These are phyloP conservation scores for Epinephelus fuscoguttatus DNA, from an alignment of 2,113 vertebrate species.

Conservation along the genomic window DNA sequence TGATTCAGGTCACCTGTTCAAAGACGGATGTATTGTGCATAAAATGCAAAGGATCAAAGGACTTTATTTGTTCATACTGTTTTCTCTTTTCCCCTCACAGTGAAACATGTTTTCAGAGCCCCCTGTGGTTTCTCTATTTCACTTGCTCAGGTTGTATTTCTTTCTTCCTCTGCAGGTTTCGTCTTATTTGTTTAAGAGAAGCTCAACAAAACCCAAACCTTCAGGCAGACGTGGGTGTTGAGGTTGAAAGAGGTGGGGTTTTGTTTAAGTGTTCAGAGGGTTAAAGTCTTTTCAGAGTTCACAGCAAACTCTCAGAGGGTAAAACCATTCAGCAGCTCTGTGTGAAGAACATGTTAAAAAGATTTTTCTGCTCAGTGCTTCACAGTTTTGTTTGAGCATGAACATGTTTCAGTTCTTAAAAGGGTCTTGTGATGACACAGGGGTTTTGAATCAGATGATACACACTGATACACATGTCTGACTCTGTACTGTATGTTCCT, in stretches of 20 bases:
- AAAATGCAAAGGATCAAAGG: background rate
- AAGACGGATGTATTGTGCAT: background rate
- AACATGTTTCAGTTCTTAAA: background rate
- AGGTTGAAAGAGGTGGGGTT: conserved; percentile 19
- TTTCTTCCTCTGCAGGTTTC: background rate
- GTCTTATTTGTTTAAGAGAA: background rate
- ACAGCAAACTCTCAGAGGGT: background rate
- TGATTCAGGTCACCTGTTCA: background rate
- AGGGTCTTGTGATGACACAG: background rate
- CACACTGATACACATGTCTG: background rate
- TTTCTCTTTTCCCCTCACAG: background rate
- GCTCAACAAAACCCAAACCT: conserved; percentile 5
- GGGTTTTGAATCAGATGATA: background rate
- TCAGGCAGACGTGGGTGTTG: conserved; percentile 12
- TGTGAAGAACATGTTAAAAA: background rate
- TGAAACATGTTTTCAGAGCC: background rate
- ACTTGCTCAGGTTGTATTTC: background rate
- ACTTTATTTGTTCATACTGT: background rate
- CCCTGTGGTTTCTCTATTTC: background rate
- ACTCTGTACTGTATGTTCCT: background rate
- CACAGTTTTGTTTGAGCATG: background rate
- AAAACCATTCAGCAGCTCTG: conserved; percentile 12
- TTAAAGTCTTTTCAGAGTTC: conserved; percentile 26
- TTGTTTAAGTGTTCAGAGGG: background rate
- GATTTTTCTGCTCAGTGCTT: background rate